These are phyloP conservation scores for Amphipoea lucens DNA, from an alignment of 2,888 invertebrate species.

Conservation along the genomic window DNA sequence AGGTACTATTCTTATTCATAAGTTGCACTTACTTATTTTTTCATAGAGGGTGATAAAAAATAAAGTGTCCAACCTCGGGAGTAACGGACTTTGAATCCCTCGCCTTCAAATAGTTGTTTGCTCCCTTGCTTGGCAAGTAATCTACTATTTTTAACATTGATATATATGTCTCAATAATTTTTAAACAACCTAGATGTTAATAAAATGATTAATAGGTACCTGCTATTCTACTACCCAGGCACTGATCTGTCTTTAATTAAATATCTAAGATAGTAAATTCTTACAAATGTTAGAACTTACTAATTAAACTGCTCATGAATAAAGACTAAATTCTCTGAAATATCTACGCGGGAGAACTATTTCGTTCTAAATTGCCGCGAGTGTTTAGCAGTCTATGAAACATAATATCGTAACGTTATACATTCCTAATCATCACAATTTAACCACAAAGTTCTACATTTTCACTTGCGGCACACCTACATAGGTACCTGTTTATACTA, in stretches of 20 bases:
- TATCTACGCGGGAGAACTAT: slow-evolving; percentile 58
- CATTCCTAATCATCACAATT: slow-evolving; percentile 78
- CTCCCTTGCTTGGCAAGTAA: too few species aligned
- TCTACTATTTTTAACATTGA: too few species aligned
- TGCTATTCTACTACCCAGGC: neutral
- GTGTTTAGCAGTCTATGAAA: slow-evolving; percentile 67
- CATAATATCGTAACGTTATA: slow-evolving; percentile 72
- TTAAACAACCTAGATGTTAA: neutral
- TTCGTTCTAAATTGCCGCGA: slow-evolving; percentile 66
- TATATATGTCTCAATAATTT: too few species aligned
- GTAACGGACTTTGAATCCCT: too few species aligned
- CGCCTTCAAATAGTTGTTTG: too few species aligned
- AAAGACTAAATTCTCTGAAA: slow-evolving; percentile 48
- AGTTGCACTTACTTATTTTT: too few species aligned
- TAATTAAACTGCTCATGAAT: slow-evolving; percentile 17
- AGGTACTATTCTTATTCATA: too few species aligned
- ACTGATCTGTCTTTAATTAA: neutral
- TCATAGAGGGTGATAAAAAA: too few species aligned
- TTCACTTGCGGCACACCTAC: slow-evolving; percentile 66
- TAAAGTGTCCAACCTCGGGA: too few species aligned
- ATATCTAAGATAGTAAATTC: neutral
- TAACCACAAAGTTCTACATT: slow-evolving; percentile 76
- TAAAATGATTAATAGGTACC: neutral
- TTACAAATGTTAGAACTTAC: neutral
- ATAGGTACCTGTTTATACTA: slow-evolving; percentile 64